These are phyloP conservation scores for Eupithecia dodoneata DNA, from an alignment of 2,888 invertebrate species.

Conservation along the genomic window DNA sequence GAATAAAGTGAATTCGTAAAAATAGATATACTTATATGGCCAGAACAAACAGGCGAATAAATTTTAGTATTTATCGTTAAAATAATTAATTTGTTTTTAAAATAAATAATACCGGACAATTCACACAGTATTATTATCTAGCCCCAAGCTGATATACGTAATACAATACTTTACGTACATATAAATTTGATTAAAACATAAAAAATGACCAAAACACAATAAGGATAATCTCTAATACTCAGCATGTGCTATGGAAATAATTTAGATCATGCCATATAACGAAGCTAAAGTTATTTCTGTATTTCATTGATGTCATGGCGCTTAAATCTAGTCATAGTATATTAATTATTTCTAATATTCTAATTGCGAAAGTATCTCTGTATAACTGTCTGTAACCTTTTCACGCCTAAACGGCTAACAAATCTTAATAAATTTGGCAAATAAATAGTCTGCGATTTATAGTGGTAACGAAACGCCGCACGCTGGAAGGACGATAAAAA, in stretches of 20 bases:
- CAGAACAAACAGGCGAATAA: neutral
- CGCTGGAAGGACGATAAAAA: neutral
- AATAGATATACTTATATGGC: neutral
- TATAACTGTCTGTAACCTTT: constrained; percentile 12
- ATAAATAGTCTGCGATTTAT: neutral
- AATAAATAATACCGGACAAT: no score
- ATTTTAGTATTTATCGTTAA: neutral
- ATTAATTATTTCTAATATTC: neutral
- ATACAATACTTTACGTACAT: no score
- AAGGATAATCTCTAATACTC: neutral
- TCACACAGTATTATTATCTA: no score
- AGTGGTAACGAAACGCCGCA: neutral
- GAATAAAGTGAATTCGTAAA: neutral
- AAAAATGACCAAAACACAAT: no score
- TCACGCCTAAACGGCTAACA: neutral
- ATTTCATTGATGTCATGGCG: no score
- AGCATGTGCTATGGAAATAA: neutral
- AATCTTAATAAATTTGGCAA: neutral
- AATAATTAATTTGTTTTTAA: no score
- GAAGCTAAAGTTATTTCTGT: neutral
- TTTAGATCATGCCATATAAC: neutral
- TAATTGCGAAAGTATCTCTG: neutral
- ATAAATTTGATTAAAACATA: no score
- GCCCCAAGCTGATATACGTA: no score
- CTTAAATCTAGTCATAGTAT: neutral